Evolutionary conservation across 2,113 vertebrate species (phyloP).

Genomic region (Beaufortia kweichowensis): DNA sequence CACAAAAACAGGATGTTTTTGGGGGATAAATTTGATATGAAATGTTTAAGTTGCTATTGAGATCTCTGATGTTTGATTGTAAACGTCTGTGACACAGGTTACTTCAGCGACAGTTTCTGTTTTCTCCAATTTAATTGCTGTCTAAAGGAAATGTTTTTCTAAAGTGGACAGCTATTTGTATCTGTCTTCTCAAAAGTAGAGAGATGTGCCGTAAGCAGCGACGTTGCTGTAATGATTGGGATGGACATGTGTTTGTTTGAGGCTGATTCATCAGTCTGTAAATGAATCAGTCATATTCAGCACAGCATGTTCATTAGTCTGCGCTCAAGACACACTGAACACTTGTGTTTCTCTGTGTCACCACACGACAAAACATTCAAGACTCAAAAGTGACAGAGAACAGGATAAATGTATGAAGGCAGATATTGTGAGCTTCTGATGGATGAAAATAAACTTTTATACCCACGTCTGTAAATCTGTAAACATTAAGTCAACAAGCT

Average conservation of each 20-base stretch:
- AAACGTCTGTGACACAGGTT: too few relatives aligned
- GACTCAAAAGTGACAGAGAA: neutral
- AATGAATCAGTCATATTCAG: conserved; percentile 28
- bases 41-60: too few relatives aligned
- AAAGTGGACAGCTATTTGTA: neutral
- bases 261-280: conserved; percentile 45
- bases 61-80: too few relatives aligned
- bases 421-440: neutral
- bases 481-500: neutral
- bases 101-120: too few relatives aligned
- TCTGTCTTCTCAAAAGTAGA: neutral
- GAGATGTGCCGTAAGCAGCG: conserved; percentile 22
- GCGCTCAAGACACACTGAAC: neutral
- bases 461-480: neutral
- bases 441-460: neutral
- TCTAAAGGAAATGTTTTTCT: neutral
- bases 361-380: neutral
- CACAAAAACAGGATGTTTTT: too few relatives aligned
- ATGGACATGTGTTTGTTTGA: conserved; percentile 34
- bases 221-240: conserved; percentile 22
- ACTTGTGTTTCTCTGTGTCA: neutral
- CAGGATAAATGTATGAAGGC: neutral
- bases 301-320: conserved; percentile 29
- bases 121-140: neutral
- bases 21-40: too few relatives aligned